Evolutionary conservation across 2,797 vertebrate species (phyloP).

Genomic region (Sciurus carolinensis): DNA sequence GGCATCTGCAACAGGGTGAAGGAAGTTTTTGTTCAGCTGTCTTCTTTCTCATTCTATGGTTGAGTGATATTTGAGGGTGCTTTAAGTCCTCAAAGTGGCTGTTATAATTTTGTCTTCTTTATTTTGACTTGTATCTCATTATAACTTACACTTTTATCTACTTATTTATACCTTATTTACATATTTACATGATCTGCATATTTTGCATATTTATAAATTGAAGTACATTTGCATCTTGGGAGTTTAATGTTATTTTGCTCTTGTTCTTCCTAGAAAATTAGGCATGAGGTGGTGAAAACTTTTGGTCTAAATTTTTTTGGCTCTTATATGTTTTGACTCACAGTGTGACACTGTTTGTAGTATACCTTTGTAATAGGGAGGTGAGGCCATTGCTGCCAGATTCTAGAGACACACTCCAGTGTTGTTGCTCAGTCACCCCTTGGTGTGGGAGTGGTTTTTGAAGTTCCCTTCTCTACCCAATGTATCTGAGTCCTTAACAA

Average conservation of each 20-base stretch:
- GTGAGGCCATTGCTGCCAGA: background rate
- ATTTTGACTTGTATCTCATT: conserved; percentile 28
- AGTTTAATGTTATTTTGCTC: background rate
- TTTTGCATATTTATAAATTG: conserved; percentile 25
- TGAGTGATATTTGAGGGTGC: background rate
- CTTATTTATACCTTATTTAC: background rate
- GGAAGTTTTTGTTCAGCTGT: background rate
- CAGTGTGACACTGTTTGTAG: background rate
- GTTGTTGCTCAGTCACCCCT: background rate
- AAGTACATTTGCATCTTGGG: conserved; percentile 21
- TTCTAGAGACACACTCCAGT: background rate
- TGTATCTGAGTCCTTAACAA: background rate
- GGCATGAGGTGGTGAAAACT: background rate
- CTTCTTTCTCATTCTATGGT: conserved; percentile 54
- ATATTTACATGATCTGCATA: background rate
- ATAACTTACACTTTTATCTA: background rate
- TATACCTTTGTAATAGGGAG: background rate
- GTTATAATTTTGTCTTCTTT: background rate
- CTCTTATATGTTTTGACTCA: background rate
- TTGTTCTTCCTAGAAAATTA: conserved; percentile 7
- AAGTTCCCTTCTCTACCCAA: background rate
- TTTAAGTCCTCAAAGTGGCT: background rate
- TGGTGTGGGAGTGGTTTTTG: background rate
- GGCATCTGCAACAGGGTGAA: background rate
- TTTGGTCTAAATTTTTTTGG: background rate